A percentile compares a stretch with the other conserved stretches of the same genome.
phyloP scores from a whole-genome alignment of 2,888 invertebrate species.

The Rhyacophila evoluta region DNA sequence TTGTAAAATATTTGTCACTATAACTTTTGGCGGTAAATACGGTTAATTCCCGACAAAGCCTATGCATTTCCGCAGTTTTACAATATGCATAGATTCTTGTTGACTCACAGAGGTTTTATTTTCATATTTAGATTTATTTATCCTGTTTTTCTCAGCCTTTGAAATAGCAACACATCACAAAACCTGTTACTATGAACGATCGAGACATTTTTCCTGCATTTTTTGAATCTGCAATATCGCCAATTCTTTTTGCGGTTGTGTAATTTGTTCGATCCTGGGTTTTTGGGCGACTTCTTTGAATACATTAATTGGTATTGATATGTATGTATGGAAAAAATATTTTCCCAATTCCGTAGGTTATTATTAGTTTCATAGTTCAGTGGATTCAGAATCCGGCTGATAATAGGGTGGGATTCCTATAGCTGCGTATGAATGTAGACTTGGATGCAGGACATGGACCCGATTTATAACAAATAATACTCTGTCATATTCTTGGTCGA shows the following conservation, averaged over 20 bases:
- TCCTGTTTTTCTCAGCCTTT: background rate
- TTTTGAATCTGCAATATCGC: background rate
- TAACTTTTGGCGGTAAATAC: no score
- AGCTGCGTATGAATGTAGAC: no score
- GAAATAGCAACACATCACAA: background rate
- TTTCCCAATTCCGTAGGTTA: no score
- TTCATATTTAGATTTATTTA: background rate
- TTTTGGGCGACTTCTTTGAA: conserved; percentile 3
- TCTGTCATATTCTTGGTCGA: no score
- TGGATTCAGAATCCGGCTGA: no score
- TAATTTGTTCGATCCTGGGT: background rate
- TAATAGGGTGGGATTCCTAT: no score
- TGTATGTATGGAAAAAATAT: no score
- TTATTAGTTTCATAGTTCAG: no score
- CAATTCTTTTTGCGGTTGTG: background rate
- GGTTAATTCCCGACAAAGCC: background rate
- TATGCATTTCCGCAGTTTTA: background rate
- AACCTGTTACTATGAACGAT: background rate
- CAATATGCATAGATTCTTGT: conserved; percentile 14
- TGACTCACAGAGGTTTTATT: background rate
- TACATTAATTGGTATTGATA: no score
- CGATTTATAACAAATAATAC: no score
- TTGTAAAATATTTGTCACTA: no score
- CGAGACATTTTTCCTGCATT: background rate
- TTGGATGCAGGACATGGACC: no score